A percentile compares a stretch with the other conserved stretches of the same genome.
phyloP scores from a whole-genome alignment of 2,797 vertebrate genomes.

The Garrulus glandarius region DNA sequence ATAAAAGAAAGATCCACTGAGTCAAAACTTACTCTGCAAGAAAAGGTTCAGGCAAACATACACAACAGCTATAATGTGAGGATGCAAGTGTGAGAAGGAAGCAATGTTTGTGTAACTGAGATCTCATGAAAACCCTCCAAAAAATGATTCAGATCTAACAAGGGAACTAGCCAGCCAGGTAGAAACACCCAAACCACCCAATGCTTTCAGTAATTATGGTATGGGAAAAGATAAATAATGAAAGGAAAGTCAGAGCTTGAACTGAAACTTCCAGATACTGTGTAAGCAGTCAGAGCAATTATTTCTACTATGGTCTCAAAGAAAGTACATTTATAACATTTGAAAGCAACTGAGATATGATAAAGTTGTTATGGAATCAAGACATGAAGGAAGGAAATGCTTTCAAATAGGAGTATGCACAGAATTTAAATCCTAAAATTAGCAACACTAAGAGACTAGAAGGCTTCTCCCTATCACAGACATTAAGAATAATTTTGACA shows the following conservation, averaged over 20 bases:
- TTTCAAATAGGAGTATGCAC: not conserved
- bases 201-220: not conserved
- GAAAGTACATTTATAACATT: not conserved
- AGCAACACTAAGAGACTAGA: not conserved
- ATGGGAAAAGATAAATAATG: not conserved
- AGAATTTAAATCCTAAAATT: not conserved
- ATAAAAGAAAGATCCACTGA: not conserved
- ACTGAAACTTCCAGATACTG: not conserved
- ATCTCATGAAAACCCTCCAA: fast-evolving
- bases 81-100: not conserved
- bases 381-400: not conserved
- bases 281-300: not conserved
- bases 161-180: not conserved
- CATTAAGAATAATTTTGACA: not conserved
- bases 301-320: not conserved
- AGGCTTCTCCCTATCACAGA: not conserved
- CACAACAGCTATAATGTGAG: not conserved
- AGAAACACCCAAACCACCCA: not conserved
- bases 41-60: not conserved
- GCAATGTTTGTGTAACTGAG: not conserved
- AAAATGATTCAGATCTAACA: not conserved
- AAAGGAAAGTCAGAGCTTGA: not conserved
- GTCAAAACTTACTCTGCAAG: not conserved
- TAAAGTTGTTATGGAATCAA: not conserved
- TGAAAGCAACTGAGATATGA: not conserved